Base-by-base conservation (phyloP, 2,797 vertebrate genomes). In the Echiichthys vipera region DNA sequence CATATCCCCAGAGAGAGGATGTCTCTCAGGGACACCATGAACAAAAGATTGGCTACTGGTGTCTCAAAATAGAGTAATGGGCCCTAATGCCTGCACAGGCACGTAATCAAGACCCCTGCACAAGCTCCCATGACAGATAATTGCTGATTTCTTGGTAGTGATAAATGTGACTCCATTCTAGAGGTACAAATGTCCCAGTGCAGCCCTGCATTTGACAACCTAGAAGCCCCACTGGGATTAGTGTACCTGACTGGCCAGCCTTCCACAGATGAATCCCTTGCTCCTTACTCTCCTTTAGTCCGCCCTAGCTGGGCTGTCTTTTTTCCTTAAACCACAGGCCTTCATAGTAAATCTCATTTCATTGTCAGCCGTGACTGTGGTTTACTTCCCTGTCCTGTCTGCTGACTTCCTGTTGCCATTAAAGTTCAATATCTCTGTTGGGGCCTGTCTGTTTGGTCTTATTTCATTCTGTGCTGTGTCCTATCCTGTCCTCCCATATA, bases 321-420 rank as follows among this genome's bases (percentile, higher is more conserved):
- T 90, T 88, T 90, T 85, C 84, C 85, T 90, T 88, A 90, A 92
- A 91, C 90, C 86, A 83, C 88, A 91, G 83, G 77, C 84, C 85
- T 90, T 92, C 90, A 89, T 89, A 89, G 87, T 92, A 93, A 91
- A 93, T 94, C 90, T 92, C 87, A 89, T 92, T 91, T 92, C 89
- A 92, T 90, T 93, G 89, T 92, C 91, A 89, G 88, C 86, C 63
- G 42, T 56, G 89, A 83, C 87, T 86, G 84, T 90, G 91, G 91
- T 92, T 93, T 91, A 93, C 89, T 89, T 92, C 84, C 77, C 86
- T 67, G 74, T 78, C 88, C 84, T 86, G 90, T 86, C 90, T 85
- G 78, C 87, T 86, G 88, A 93, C 88, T 91, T 91, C 91, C 92
- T 91, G 89, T 92, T 91, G 87, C 90, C 91, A 90, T 93, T 92